These are phyloP conservation scores for Bagarius yarrelli DNA, from an alignment of 2,113 vertebrate species.

Conservation along the genomic window DNA sequence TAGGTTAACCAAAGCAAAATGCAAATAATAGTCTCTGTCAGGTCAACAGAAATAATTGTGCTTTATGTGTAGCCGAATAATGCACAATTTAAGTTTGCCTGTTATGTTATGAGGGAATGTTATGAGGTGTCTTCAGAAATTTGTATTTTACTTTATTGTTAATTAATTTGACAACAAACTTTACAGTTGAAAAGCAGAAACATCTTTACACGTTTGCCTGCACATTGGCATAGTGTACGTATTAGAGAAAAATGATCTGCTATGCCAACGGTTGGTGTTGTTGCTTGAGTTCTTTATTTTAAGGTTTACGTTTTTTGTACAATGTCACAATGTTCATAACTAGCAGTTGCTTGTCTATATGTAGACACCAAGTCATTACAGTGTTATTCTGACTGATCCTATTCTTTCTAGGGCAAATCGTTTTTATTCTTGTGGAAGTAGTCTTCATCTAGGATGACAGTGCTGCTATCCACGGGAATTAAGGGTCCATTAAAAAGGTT, in stretches of 20 bases:
- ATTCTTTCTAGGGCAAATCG: neutral
- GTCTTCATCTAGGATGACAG: neutral
- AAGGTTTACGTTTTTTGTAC: neutral
- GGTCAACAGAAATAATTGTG: neutral
- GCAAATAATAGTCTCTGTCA: slow-evolving; percentile 13
- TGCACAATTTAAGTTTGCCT: too few relatives aligned
- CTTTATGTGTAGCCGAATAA: neutral
- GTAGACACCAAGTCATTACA: neutral
- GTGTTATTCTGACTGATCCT: neutral
- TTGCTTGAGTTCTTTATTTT: neutral
- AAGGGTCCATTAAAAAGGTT: neutral
- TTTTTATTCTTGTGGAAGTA: neutral
- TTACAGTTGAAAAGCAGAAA: neutral
- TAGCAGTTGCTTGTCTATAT: neutral
- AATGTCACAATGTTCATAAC: neutral
- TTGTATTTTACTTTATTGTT: neutral
- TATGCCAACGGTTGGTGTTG: neutral
- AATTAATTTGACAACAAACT: neutral
- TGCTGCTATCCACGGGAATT: neutral
- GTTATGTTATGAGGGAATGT: too few relatives aligned
- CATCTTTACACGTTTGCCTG: neutral
- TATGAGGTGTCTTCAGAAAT: too few relatives aligned
- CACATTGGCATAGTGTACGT: neutral
- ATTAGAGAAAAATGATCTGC: neutral
- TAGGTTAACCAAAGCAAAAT: slow-evolving; percentile 13